A percentile compares a stretch with the other conserved stretches of the same genome.
These are phyloP conservation scores for Azorinus chamasolen DNA, from an alignment of 2,888 invertebrate species.

Conservation along the genomic window DNA sequence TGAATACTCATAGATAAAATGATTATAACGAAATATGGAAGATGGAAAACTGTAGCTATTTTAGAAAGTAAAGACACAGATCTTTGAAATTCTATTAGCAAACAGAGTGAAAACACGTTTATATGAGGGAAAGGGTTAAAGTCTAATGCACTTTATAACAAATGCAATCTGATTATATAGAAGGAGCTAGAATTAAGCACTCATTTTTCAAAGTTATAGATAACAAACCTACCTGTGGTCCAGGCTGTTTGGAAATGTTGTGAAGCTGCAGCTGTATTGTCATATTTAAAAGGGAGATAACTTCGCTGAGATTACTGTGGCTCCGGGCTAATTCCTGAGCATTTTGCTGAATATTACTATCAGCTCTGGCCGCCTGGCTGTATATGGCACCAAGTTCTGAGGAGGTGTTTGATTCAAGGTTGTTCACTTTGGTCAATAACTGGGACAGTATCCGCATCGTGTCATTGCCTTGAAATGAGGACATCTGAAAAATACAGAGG, in stretches of 20 bases:
- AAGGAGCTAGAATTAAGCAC: no score
- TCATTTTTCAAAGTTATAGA: no score
- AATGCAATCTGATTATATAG: no score
- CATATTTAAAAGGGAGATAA: conserved; percentile 39
- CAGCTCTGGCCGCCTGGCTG: conserved; percentile 8
- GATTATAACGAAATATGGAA: no score
- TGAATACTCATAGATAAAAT: no score
- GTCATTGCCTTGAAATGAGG: conserved; percentile 52
- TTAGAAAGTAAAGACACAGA: no score
- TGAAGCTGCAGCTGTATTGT: conserved; percentile 58
- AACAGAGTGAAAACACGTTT: no score
- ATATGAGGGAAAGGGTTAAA: no score
- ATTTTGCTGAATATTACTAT: conserved; percentile 19
- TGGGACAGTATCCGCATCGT: conserved; percentile 52
- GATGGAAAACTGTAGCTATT: no score
- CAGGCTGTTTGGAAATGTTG: conserved; percentile 54
- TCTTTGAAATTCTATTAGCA: no score
- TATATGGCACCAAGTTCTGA: conserved; percentile 27
- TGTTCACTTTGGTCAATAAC: conserved; percentile 43
- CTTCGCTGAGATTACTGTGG: conserved; percentile 35
- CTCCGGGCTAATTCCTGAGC: conserved; percentile 16
- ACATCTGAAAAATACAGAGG: conserved; percentile 43
- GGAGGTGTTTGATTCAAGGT: conserved; percentile 26
- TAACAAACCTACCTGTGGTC: conserved; percentile 57
- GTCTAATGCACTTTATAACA: no score